Percentiles rank a stretch among this genome's conserved stretches.
Evolutionary conservation across 2,113 vertebrate genomes (phyloP).

Genomic region (Prietella phreatophila): DNA sequence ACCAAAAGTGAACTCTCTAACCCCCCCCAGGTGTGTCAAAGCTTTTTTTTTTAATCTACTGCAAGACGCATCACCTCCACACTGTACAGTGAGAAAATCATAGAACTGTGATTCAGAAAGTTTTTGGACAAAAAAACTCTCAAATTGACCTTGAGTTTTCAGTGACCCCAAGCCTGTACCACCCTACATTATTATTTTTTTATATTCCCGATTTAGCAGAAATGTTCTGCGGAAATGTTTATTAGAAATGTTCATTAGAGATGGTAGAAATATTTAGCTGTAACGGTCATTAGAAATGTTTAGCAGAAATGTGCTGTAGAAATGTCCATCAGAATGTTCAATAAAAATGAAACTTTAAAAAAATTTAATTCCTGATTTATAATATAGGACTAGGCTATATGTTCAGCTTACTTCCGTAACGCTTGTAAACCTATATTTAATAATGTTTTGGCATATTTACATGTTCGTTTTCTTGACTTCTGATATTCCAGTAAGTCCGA

Average conservation of each 20-base stretch:
- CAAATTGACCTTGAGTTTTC: background rate
- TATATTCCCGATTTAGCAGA: too few species aligned
- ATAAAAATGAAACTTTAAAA: too few species aligned
- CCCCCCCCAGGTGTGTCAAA: background rate
- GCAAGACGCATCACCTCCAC: background rate
- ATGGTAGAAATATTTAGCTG: too few species aligned
- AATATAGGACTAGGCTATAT: background rate
- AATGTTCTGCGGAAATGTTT: too few species aligned
- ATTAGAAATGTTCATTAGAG: too few species aligned
- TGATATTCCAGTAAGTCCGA: background rate
- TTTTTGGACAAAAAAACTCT: background rate
- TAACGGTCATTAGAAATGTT: too few species aligned
- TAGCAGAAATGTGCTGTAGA: too few species aligned
- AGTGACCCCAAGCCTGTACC: background rate
- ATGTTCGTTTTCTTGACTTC: background rate
- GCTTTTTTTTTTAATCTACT: background rate
- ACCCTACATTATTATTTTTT: background rate
- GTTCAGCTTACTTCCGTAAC: background rate
- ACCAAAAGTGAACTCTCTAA: background rate
- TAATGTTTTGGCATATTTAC: background rate
- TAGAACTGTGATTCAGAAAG: background rate
- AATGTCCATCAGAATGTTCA: too few species aligned
- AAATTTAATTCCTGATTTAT: background rate
- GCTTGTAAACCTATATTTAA: background rate
- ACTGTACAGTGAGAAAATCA: background rate